These are phyloP conservation scores for Brachypteracias leptosomus DNA, from an alignment of 2,113 vertebrate species.

Conservation along the genomic window DNA sequence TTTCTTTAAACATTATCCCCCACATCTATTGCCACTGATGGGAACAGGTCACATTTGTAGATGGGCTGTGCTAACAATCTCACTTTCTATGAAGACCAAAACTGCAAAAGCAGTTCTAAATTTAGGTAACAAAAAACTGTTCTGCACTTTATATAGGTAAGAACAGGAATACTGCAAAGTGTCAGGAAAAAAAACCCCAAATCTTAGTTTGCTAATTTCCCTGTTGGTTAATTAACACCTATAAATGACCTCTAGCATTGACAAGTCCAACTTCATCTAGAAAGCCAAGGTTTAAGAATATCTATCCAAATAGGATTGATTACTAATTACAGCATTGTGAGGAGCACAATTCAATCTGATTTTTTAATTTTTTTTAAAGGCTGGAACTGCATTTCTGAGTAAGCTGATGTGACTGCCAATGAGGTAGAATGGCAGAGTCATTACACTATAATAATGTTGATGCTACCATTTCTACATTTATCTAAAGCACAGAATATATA, in stretches of 20 bases:
- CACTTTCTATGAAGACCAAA: not conserved
- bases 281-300: constrained; percentile 80
- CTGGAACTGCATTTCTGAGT: not conserved
- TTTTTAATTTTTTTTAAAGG: not conserved
- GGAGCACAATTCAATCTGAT: constrained; percentile 6
- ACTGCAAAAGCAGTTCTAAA: not conserved
- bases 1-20: not conserved
- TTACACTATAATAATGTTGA: not conserved
- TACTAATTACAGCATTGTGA: constrained; percentile 66
- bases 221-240: constrained; percentile 89
- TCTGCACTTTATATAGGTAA: not conserved
- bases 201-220: constrained; percentile 83
- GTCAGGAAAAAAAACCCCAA: constrained; percentile 34
- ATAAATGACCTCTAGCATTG: constrained; percentile 80
- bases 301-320: constrained; percentile 78
- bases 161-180: constrained; percentile 69
- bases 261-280: constrained; percentile 82
- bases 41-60: not conserved
- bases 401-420: not conserved
- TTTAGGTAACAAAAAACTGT: not conserved
- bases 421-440: not conserved
- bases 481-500: not conserved
- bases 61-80: not conserved
- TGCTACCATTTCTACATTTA: not conserved
- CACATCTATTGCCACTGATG: not conserved